Base-by-base conservation (phyloP, 2,888 invertebrate species). In the Aleiodes alternator region DNA sequence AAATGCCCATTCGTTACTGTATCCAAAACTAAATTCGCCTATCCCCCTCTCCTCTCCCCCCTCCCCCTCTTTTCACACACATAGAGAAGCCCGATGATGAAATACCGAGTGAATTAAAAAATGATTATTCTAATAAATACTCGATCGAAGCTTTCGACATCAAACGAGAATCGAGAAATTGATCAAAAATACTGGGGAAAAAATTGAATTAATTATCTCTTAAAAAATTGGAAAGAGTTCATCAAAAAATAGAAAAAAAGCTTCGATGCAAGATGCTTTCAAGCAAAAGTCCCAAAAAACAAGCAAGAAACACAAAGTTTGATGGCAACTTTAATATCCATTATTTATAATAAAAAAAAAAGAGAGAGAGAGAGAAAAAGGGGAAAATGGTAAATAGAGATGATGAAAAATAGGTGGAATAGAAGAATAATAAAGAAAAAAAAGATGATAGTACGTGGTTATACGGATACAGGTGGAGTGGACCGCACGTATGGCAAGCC, bases 1-100 rank as follows among this genome's bases (percentile, higher is more conserved):
- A 80, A 75, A 59, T 59, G 75, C 73, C 76, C 79, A 78, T 80
- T 73, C 31, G 38, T 69, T 55, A 38, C 51, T 38, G 50, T 72
- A 59, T 59, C 34, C 29, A 59, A 34, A 59, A 59, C 57, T 29
- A 57, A 29, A 57, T 57, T 57, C 57, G 11, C 14, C 23, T 23
- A 23, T 23, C 23, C 23, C 23, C 23, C 23, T 23, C 2, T 2
- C 23, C 23, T 2, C 23, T 2, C 23, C 23, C 23, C 23, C 23
- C 23, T 2, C 23, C 23, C 23, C 23, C 23, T 23, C 23, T 23
- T 23, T 23, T 2, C 23, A 23, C 23, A 23, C 23, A 23, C 34
- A 34, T 34, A 12, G 3, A 55, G 38, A 38, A 34, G 16, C 9
- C 16, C n/a, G 9, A 11, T 64, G 12, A 31, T 29, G 12, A 57